Conservation (phyloP, 2,888 invertebrate species). For the Archips crataeganus region DNA sequence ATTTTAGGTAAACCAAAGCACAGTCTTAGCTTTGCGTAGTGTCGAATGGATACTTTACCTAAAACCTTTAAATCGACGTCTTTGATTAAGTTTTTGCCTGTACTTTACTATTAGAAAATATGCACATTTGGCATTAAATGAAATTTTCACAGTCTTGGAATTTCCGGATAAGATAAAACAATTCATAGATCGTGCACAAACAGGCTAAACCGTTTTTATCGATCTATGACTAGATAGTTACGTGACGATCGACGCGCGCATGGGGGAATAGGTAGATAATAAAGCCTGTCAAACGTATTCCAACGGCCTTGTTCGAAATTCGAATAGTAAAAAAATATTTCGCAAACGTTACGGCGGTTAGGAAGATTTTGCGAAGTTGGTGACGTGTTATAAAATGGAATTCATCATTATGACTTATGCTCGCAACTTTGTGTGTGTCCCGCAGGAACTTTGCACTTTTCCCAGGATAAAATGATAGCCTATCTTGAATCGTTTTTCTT, state of each 20-base stretch:
- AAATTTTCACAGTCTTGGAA: neutral
- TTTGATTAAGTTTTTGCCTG: neutral
- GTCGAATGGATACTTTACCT: no score
- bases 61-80: no score
- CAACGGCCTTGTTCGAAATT: constrained; percentile 19
- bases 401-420: neutral
- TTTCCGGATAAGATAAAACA: constrained; percentile 22
- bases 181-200: constrained; percentile 20
- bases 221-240: constrained; percentile 15
- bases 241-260: constrained; percentile 20
- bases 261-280: constrained; percentile 13
- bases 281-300: constrained; percentile 12
- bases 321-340: constrained; percentile 25
- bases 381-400: neutral
- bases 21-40: no score
- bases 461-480: no score
- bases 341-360: constrained; percentile 14
- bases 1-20: neutral
- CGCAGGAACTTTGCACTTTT: no score
- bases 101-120: neutral
- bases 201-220: constrained; percentile 19
- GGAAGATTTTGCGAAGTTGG: neutral
- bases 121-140: neutral
- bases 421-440: no score
- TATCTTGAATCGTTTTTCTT: no score